Conservation (phyloP, 2,888 invertebrate genomes). For the Philereme vetulata region DNA sequence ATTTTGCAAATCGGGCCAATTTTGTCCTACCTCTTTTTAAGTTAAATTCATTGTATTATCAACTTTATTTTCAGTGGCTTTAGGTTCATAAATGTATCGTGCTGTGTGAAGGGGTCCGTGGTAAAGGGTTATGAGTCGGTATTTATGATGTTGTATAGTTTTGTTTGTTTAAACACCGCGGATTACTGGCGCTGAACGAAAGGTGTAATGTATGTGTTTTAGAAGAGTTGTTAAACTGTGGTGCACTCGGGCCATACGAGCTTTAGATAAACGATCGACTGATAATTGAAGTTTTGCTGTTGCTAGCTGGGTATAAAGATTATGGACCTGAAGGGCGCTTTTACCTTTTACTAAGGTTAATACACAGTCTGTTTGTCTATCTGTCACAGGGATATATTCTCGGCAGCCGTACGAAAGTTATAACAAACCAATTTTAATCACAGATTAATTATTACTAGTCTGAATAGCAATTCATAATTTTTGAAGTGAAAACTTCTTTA, state of each 20-base stretch:
- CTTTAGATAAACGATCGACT: constrained; percentile 15
- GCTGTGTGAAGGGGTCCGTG: constrained; percentile 16
- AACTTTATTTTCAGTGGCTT: constrained; percentile 27
- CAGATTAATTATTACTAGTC: too few species aligned
- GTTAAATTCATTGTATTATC: constrained; percentile 27
- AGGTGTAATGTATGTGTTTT: constrained; percentile 31
- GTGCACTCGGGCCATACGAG: constrained; percentile 11
- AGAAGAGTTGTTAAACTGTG: constrained; percentile 16
- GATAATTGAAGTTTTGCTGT: constrained; percentile 22
- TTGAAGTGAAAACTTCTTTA: too few species aligned
- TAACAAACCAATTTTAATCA: too few species aligned
- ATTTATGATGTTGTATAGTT: constrained; percentile 58
- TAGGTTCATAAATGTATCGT: constrained; percentile 24
- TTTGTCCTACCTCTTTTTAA: constrained; percentile 29
- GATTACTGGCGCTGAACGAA: constrained; percentile 31
- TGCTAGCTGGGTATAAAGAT: constrained; percentile 1
- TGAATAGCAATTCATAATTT: too few species aligned
- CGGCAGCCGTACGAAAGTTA: too few species aligned
- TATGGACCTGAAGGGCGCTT: too few species aligned
- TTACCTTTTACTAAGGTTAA: too few species aligned
- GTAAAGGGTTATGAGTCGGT: constrained; percentile 55
- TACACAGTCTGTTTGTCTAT: too few species aligned
- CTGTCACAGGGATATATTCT: too few species aligned
- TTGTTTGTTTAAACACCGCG: constrained; percentile 47
- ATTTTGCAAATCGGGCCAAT: constrained; percentile 60